Evolutionary conservation across 2,888 invertebrate genomes (phyloP), one percentile per base, ranked within the genome.

Genomic region (Eilema sororculum): DNA sequence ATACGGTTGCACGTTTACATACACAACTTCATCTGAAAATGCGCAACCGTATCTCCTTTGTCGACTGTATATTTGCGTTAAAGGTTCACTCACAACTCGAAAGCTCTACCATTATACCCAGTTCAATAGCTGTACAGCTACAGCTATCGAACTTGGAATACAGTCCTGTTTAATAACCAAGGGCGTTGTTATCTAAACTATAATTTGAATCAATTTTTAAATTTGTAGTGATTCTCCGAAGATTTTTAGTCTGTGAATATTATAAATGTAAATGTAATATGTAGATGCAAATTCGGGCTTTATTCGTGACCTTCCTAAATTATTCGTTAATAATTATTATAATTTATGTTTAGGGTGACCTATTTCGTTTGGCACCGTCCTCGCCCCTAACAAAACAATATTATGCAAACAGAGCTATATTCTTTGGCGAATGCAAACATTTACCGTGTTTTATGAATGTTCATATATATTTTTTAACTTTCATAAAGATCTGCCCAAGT

Each of bases 321-420:
- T 41, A 16, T 41, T 3, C 13, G 41, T 16, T 41, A 3, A 41
- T 46, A 46, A 46, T 46, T 46, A 46, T 52, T 52, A 9, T 52
- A 52, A 52, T 52, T 52, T 52, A 52, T 52, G 52, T 52, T n/a
- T n/a, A n/a, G n/a, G 20, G 46, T 46, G 46, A 46, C 46, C 46
- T 52, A 52, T 52, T 52, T 52, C n/a, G 52, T n/a, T 52, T n/a
- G 9, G 1, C 52, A 9, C 52, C 52, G n/a, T 52, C 9, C 52
- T 52, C 9, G n/a, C 52, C n/a, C 8, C n/a, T 8, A 52, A 9
- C 3, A 52, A 52, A 0, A n/a, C n/a, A 20, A 52, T n/a, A 52
- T n/a, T 52, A 52, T 52, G 9, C 52, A 52, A 52, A n/a, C n/a
- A 52, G 52, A n/a, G n/a, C 20, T 52, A n/a, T 52, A 52, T 8